Evolutionary conservation across 2,888 invertebrate species (phyloP).

Genomic region (Gymnoscelis rufifasciata): DNA sequence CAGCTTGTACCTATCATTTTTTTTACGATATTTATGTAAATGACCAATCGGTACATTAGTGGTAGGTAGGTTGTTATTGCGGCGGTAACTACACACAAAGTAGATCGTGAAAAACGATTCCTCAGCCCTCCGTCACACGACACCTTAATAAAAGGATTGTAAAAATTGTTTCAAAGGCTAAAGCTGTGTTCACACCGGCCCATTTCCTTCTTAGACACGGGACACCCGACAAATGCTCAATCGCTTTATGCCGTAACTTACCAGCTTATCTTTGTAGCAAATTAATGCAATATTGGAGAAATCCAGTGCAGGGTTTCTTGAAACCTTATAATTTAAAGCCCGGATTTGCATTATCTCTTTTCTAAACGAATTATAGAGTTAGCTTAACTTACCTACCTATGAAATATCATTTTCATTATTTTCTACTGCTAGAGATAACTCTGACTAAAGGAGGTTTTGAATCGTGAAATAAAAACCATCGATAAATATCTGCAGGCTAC

Average conservation of each 20-base stretch:
- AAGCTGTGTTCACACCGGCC: background rate
- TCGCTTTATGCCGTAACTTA: constrained; percentile 13
- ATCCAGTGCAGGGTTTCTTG: constrained; percentile 19
- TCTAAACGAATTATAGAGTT: too few species aligned
- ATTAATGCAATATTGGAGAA: constrained; percentile 25
- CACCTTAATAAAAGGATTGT: constrained; percentile 1
- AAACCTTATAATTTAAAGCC: constrained; percentile 13
- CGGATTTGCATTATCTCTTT: constrained; percentile 12
- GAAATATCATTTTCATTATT: too few species aligned
- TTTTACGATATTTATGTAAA: too few species aligned
- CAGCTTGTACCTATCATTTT: too few species aligned
- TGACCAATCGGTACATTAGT: too few species aligned
- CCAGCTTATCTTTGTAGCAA: constrained; percentile 18
- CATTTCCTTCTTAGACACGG: constrained; percentile 17
- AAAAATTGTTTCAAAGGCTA: background rate
- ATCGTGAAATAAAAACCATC: too few species aligned
- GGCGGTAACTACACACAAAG: background rate
- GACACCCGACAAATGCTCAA: constrained; percentile 27
- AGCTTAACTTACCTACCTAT: background rate
- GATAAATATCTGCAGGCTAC: too few species aligned
- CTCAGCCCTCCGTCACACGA: constrained; percentile 1
- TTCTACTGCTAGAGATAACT: too few species aligned
- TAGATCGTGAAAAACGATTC: background rate
- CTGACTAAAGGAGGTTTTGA: too few species aligned
- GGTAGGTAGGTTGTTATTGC: too few species aligned